Percentiles rank a stretch among this genome's conserved stretches.
These are phyloP conservation scores for Xanthorhoe spadicearia DNA, from an alignment of 2,888 invertebrate genomes.

Conservation along the genomic window DNA sequence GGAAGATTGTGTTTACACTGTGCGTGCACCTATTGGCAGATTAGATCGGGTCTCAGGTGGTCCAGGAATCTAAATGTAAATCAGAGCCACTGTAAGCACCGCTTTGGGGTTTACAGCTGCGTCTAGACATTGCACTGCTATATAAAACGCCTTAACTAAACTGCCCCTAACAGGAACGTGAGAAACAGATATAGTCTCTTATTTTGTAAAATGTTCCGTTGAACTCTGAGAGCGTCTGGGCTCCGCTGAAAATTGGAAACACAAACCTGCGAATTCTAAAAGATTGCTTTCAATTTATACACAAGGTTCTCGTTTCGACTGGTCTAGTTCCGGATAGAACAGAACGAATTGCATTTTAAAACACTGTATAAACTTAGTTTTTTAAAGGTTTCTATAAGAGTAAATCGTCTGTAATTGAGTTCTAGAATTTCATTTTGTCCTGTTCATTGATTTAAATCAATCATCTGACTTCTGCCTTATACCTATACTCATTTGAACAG, in stretches of 20 bases:
- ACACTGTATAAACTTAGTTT: background rate
- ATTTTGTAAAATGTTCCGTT: conserved; percentile 26
- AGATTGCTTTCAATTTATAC: conserved; percentile 24
- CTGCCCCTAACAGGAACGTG: conserved; percentile 36
- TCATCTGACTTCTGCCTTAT: background rate
- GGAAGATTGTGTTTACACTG: conserved; percentile 24
- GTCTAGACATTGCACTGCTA: conserved; percentile 52
- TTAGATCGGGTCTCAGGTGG: conserved; percentile 35
- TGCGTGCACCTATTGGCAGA: conserved; percentile 20
- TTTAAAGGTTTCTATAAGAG: background rate
- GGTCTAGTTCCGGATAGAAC: conserved; percentile 9
- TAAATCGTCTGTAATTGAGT: background rate
- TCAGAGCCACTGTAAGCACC: conserved; percentile 37
- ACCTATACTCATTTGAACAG: background rate
- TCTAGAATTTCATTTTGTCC: too few relatives aligned
- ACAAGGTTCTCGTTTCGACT: conserved; percentile 3
- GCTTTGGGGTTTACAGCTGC: conserved; percentile 31
- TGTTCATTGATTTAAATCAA: background rate
- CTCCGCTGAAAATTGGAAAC: conserved; percentile 12
- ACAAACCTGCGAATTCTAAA: conserved; percentile 24
- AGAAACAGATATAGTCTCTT: conserved; percentile 37
- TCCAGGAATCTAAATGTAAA: conserved; percentile 38
- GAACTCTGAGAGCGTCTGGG: conserved; percentile 28
- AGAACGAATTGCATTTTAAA: background rate
- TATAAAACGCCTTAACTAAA: conserved; percentile 41